Evolutionary conservation across 1,140 invertebrate genomes (phyloP), one percentile per base, ranked within the genome.

Genomic region (Diplogasteroides magnus): DNA sequence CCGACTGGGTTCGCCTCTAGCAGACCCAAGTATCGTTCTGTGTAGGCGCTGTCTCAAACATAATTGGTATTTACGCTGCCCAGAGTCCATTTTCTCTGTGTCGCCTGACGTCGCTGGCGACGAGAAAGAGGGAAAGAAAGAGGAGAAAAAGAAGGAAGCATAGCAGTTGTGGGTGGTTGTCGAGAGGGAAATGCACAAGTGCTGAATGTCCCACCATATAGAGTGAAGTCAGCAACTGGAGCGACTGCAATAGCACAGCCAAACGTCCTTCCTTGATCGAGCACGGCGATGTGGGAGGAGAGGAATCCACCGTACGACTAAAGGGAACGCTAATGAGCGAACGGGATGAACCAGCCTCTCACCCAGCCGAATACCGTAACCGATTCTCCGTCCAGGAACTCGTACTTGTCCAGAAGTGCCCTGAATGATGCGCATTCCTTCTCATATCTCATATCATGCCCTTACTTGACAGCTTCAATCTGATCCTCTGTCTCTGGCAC

Each of bases 351-450:
- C 32, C 14, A 19, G n/a, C n/a, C n/a, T 23, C 68, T 31, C 28
- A 69, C 68, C 68, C 80, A 83, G 48, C 80, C 80, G 78, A 82
- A 82, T 28, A 83, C 74, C 1, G 74, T 80, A 0, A 83, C 77
- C n/a, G 69, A 58, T 56, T 69, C 68, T 56, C 71, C 69, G 59
- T 81, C 81, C 31, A 81, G 58, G 55, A 76, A 77, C 2, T 64
- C 55, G 61, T 77, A 66, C 32, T 69, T 67, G 19, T 74, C 69
- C 2, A 82, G n/a, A 25, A 80, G 60, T 19, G 55, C 32, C 57
- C 69, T 61, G n/a, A 65, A 65, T n/a, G n/a, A 48, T 63, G n/a
- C 3, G 25, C n/a, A 56, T 55, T 65, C 31, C 11, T 27, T 6
- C 6, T 48, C 19, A 6, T 48, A 6, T 48, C 19, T 2, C 25